A percentile compares a stretch with the other conserved stretches of the same genome.
phyloP scores from a whole-genome alignment of 2,113 vertebrate genomes.

The Odocoileus virginianus region DNA sequence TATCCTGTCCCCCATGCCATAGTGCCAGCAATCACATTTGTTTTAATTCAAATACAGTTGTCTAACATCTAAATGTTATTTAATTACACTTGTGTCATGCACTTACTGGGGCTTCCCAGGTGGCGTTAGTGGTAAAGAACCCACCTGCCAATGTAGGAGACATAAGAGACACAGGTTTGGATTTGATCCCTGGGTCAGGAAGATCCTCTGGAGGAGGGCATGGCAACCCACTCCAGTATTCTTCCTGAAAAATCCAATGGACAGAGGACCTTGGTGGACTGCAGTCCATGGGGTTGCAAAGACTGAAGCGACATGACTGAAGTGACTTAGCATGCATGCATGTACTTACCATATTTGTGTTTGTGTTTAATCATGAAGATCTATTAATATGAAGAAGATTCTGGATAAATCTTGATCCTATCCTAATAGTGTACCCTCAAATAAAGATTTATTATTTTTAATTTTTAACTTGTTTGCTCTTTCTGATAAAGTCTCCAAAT shows the following conservation, averaged over 20 bases:
- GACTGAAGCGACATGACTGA: not conserved
- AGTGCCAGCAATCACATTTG: not conserved
- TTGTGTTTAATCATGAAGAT: not conserved
- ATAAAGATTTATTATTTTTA: not conserved
- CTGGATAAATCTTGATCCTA: not conserved
- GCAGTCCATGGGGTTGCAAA: not conserved
- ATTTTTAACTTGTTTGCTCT: not conserved
- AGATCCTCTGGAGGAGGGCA: not conserved
- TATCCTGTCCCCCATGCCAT: not conserved
- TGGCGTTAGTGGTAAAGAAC: not conserved
- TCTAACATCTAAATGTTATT: not conserved
- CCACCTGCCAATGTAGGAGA: not conserved
- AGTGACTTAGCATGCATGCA: not conserved
- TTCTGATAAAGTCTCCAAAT: not conserved
- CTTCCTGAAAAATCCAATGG: not conserved
- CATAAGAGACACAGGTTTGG: not conserved
- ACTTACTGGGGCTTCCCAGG: not conserved
- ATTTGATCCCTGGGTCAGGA: not conserved
- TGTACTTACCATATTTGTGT: not conserved
- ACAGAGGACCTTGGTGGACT: not conserved
- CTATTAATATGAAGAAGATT: not conserved
- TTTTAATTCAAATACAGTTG: not conserved
- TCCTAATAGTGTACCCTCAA: not conserved
- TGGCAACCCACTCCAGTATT: not conserved
- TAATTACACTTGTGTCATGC: not conserved